Conservation (phyloP, 1,140 invertebrate species). For the Aphelinus certus region DNA sequence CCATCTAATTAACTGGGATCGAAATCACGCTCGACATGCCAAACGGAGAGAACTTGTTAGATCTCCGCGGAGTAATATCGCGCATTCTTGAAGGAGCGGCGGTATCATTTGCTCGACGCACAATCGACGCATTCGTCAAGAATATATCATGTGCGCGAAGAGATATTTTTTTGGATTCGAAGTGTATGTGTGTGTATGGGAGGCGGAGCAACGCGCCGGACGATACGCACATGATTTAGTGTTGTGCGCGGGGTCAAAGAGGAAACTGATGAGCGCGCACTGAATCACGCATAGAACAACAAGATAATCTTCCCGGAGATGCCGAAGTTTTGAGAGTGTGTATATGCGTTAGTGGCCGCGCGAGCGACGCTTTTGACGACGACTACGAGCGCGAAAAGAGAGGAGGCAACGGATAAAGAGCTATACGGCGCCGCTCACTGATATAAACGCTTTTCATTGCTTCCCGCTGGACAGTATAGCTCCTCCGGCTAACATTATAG, state of each 20-base stretch:
- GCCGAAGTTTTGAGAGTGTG: constrained; percentile 11
- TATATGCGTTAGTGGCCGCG: neutral
- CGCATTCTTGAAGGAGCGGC: too few relatives aligned
- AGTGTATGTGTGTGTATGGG: too few relatives aligned
- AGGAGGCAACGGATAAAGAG: constrained; percentile 28
- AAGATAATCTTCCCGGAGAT: constrained; percentile 29
- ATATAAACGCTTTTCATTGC: constrained; percentile 30
- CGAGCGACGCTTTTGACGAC: neutral
- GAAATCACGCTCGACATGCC: too few relatives aligned
- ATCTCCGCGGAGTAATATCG: too few relatives aligned
- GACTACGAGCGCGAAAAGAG: neutral
- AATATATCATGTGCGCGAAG: too few relatives aligned
- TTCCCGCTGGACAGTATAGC: neutral
- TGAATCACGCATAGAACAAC: constrained; percentile 25
- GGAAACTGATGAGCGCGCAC: constrained; percentile 28
- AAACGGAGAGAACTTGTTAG: too few relatives aligned
- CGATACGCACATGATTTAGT: neutral
- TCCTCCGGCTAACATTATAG: too few relatives aligned
- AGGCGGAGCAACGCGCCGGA: too few relatives aligned
- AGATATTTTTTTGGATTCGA: too few relatives aligned
- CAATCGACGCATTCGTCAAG: too few relatives aligned
- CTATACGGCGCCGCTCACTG: constrained; percentile 14
- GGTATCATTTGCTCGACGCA: too few relatives aligned
- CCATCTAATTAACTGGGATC: too few relatives aligned
- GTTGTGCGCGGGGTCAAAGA: constrained; percentile 26